Evolutionary conservation across 2,888 invertebrate species (phyloP), one percentile per base, ranked within the genome.

Genomic region (Parnassius orleans): DNA sequence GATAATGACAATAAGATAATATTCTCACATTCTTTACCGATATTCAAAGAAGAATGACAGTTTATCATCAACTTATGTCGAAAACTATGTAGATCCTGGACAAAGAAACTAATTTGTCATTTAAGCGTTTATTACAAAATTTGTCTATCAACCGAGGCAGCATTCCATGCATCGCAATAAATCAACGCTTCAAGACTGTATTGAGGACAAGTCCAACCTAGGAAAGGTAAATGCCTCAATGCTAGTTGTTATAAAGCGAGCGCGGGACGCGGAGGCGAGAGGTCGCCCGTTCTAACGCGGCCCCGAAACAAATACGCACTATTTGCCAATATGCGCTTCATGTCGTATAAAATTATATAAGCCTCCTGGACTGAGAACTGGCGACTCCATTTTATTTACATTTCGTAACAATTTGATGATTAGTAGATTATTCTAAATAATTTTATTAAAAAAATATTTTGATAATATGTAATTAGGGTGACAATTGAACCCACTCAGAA

Each of bases 151-250:
- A 83, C 81, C 79, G 77, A 82, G 76, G 72, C 77, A 68, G 77
- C 83, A 86, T 85, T 83, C 83, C 81, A 76, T 82, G 80, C 83
- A 84, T 86, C 82, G 81, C 79, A 81, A 86, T 88, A 87, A 88
- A 87, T 88, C 85, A 87, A 84, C 81, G 83, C 81, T 81, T 84
- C 82, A 79, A 85, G 80, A 68, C 72, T 73, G 82, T 84, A 89
- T 87, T 89, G 89, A 87, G 90, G 87, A 89, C 90, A 90, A 82
- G 81, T 80, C 80, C 80, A 82, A 87, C 84, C 89, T 87, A 88
- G 86, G 89, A 89, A 89, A 89, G 89, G 89, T 87, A 89, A 88
- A 88, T 86, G 83, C 87, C 78, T 88, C 86, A 88, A 88, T 87
- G 87, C 81, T 86, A 81, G 81, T 73, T 74, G 78, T 77, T 71